Percentiles rank a stretch among this genome's conserved stretches.
These are phyloP conservation scores for Mirounga angustirostris DNA, from an alignment of 2,113 vertebrate species.

Conservation along the genomic window DNA sequence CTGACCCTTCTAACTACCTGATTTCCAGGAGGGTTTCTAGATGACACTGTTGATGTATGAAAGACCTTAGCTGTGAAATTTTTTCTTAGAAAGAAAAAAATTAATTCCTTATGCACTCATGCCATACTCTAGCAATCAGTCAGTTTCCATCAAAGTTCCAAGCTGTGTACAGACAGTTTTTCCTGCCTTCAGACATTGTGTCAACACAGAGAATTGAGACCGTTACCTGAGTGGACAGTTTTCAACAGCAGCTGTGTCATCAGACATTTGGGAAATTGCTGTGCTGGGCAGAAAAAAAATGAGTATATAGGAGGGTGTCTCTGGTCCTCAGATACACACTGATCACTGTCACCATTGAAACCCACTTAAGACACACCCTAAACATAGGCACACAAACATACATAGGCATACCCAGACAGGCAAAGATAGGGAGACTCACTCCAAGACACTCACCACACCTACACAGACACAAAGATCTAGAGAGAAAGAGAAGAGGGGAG, in stretches of 20 bases:
- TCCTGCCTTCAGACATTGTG: background rate
- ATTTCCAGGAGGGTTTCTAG: background rate
- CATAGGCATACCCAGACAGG: background rate
- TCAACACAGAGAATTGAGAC: background rate
- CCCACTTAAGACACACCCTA: background rate
- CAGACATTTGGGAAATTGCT: background rate
- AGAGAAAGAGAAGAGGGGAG: background rate
- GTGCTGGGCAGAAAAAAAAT: background rate
- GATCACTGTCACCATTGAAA: background rate
- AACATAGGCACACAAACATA: background rate
- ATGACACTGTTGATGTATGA: background rate
- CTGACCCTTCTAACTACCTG: background rate
- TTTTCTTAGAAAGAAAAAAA: conserved; percentile 36
- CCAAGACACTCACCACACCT: background rate
- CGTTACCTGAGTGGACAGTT: background rate
- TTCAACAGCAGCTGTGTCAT: background rate
- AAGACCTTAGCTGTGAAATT: background rate
- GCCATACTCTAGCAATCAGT: background rate
- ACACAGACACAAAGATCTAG: background rate
- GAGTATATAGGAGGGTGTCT: background rate
- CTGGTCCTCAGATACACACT: too few relatives aligned
- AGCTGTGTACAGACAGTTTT: background rate
- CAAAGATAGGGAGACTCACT: background rate
- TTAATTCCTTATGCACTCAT: background rate
- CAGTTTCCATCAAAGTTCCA: background rate